phyloP scores from a whole-genome alignment of 2,888 invertebrate species.

The Theodoxus fluviatilis region DNA sequence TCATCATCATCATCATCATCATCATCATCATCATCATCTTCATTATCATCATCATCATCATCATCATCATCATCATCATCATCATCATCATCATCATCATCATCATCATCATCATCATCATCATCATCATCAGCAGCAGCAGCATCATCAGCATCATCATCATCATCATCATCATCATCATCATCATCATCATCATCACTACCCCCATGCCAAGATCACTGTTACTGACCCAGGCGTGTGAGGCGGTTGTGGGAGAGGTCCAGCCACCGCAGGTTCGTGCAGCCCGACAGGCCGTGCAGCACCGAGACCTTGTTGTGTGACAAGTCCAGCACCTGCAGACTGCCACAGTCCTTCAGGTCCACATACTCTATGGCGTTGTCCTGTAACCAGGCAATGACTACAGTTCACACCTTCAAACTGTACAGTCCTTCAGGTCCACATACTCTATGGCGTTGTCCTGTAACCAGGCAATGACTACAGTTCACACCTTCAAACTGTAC shows the following conservation, averaged over 20 bases:
- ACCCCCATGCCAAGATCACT: too few species aligned
- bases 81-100: too few species aligned
- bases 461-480: neutral
- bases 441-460: conserved; percentile 56
- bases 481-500: conserved; percentile 48
- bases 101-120: too few species aligned
- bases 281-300: conserved; percentile 59
- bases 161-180: too few species aligned
- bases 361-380: conserved; percentile 55
- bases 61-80: too few species aligned
- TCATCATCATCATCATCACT: too few species aligned
- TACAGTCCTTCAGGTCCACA: conserved; percentile 52
- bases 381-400: conserved; percentile 29
- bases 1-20: too few species aligned
- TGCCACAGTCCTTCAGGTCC: conserved; percentile 50
- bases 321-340: conserved; percentile 51
- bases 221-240: conserved; percentile 51
- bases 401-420: conserved; percentile 48
- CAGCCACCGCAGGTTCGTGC: conserved; percentile 54
- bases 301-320: conserved; percentile 53
- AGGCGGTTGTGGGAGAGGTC: conserved; percentile 57
- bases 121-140: too few species aligned
- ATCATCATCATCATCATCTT: too few species aligned
- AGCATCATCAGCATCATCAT: too few species aligned
- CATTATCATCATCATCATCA: too few species aligned